A percentile compares a stretch with the other conserved stretches of the same genome.
Conservation (phyloP, 1,140 invertebrate species). For the Odontomachus brunneus region DNA sequence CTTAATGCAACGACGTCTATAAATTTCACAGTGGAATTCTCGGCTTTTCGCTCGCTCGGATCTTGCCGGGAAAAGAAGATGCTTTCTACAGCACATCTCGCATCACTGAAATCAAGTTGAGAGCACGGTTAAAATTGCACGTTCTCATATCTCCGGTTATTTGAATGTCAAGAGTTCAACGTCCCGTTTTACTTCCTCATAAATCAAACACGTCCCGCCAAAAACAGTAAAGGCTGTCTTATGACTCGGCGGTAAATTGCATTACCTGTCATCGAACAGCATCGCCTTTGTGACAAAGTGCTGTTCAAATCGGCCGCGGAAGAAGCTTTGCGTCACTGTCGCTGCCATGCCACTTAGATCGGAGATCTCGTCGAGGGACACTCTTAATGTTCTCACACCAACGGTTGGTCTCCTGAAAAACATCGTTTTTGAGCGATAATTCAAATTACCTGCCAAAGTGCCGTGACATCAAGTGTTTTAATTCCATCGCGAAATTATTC, state of each 20-base stretch:
- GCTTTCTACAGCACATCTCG: not conserved
- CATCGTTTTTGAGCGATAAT: not conserved
- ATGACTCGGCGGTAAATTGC: not conserved
- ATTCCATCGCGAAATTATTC: not conserved
- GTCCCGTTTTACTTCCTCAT: not conserved
- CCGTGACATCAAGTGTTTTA: not conserved
- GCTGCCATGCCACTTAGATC: conserved; percentile 69
- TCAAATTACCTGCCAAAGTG: not conserved
- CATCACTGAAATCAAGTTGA: not conserved
- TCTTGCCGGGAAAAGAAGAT: not conserved
- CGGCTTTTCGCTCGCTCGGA: not conserved
- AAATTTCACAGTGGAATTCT: not conserved
- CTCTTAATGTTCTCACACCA: conserved; percentile 61
- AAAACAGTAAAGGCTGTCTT: not conserved
- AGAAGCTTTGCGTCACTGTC: conserved; percentile 47
- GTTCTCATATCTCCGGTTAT: not conserved
- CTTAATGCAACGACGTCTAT: not conserved
- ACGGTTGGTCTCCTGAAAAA: conserved; percentile 58
- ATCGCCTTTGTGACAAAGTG: conserved; percentile 9
- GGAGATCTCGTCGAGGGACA: conserved; percentile 70
- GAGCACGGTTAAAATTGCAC: not conserved
- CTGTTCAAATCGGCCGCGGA: conserved; percentile 15
- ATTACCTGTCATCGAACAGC: not conserved
- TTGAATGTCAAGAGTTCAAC: no score
- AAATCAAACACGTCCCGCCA: not conserved